A percentile compares a stretch with the other conserved stretches of the same genome.
Evolutionary conservation across 1,140 invertebrate species (phyloP).

Genomic region (Chrysoperla carnea): DNA sequence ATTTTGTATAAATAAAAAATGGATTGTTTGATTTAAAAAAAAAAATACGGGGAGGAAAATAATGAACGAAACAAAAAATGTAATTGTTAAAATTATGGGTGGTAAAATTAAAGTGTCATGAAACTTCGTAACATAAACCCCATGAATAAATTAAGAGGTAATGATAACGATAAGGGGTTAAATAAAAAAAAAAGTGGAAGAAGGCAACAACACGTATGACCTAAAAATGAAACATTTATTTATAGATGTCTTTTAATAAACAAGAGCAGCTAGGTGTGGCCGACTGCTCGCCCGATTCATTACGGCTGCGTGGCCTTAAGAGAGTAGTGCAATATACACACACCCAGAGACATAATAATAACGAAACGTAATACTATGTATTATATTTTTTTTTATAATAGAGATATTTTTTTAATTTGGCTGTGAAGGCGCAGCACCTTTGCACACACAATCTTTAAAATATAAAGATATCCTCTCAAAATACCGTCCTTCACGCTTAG

Average conservation of each 20-base stretch:
- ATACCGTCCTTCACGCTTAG: neutral
- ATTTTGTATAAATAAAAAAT: too few relatives aligned
- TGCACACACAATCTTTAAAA: neutral
- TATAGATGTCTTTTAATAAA: slow-evolving; percentile 31
- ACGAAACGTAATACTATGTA: neutral
- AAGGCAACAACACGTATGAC: slow-evolving; percentile 29
- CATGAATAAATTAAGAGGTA: neutral
- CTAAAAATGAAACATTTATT: slow-evolving; percentile 58
- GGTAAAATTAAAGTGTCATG: too few relatives aligned
- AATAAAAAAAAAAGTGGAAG: neutral
- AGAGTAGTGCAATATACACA: neutral
- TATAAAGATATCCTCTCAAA: neutral
- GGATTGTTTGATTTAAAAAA: too few relatives aligned
- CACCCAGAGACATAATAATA: neutral
- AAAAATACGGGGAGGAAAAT: too few relatives aligned
- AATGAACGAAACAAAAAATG: too few relatives aligned
- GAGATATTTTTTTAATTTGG: neutral
- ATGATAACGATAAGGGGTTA: neutral
- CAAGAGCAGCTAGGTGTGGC: slow-evolving; percentile 1
- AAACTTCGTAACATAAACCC: neutral
- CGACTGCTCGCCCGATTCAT: neutral
- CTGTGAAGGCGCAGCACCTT: neutral
- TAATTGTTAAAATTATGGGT: too few relatives aligned
- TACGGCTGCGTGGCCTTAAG: neutral
- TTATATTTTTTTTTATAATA: neutral